Conservation (phyloP, 2,113 vertebrate species). For the Vanacampus margaritifer region DNA sequence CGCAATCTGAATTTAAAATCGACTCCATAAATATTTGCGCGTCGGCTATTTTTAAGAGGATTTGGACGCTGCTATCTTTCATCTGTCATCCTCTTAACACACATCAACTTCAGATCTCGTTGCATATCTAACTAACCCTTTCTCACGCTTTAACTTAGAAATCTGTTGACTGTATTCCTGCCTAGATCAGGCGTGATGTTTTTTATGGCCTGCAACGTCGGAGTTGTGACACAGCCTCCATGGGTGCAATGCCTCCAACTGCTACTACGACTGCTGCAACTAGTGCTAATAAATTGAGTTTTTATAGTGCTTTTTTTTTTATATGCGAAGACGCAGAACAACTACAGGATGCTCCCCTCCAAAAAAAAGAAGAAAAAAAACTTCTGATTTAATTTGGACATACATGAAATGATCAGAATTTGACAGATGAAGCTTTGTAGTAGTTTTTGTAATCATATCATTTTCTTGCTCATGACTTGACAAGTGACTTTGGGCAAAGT, state of each 20-base stretch:
- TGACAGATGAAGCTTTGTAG: too few species aligned
- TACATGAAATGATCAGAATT: too few species aligned
- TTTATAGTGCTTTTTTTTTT: too few species aligned
- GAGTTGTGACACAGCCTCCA: too few species aligned
- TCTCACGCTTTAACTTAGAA: slow-evolving; percentile 32
- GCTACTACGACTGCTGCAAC: neutral
- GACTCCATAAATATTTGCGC: slow-evolving; percentile 45
- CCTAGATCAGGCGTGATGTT: neutral
- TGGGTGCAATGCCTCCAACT: too few species aligned
- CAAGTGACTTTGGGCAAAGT: too few species aligned
- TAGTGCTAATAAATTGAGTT: neutral
- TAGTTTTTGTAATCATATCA: too few species aligned
- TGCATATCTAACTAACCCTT: slow-evolving; percentile 62
- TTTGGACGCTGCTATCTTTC: slow-evolving; percentile 46
- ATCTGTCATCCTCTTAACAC: slow-evolving; percentile 36
- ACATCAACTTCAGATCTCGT: slow-evolving; percentile 49
- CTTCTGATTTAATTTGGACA: too few species aligned
- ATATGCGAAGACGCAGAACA: too few species aligned
- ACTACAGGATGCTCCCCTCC: too few species aligned
- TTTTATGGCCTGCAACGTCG: neutral
- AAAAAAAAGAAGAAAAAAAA: too few species aligned
- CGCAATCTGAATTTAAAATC: slow-evolving; percentile 42
- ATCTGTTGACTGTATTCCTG: slow-evolving; percentile 25
- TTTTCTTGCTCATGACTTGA: too few species aligned
- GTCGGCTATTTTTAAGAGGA: slow-evolving; percentile 56